phyloP scores from a whole-genome alignment of 2,113 vertebrate genomes.

The Pterocles gutturalis region DNA sequence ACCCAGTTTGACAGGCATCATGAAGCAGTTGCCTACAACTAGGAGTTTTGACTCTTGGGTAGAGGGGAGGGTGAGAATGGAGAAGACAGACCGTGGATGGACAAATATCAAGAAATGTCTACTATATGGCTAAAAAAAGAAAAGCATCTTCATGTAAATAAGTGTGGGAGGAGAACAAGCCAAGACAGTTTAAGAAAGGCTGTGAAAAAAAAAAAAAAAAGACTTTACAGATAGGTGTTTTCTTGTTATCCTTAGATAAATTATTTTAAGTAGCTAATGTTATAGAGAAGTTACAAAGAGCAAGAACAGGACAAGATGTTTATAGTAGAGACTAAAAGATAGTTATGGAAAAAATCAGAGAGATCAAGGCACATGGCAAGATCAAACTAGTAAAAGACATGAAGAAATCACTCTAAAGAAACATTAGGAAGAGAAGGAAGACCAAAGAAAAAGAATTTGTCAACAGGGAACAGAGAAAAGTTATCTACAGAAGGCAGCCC shows the following conservation, averaged over 20 bases:
- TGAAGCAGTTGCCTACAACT: fast-evolving
- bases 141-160: neutral
- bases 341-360: neutral
- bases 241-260: neutral
- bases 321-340: neutral
- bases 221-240: neutral
- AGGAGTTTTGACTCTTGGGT: neutral
- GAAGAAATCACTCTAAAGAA: neutral
- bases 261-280: neutral
- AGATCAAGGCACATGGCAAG: neutral
- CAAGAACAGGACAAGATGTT: neutral
- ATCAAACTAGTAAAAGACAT: neutral
- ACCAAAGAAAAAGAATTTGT: neutral
- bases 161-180: neutral
- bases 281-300: neutral
- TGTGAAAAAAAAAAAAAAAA: neutral
- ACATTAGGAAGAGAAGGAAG: neutral
- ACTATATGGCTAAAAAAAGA: neutral
- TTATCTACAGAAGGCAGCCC: neutral
- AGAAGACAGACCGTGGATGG: neutral
- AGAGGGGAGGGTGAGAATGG: neutral
- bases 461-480: neutral
- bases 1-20: neutral
- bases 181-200: neutral
- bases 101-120: neutral